A percentile compares a stretch with the other conserved stretches of the same genome.
These are phyloP conservation scores for Nephrocerus scutellatus DNA, from an alignment of 2,888 invertebrate species.

Conservation along the genomic window DNA sequence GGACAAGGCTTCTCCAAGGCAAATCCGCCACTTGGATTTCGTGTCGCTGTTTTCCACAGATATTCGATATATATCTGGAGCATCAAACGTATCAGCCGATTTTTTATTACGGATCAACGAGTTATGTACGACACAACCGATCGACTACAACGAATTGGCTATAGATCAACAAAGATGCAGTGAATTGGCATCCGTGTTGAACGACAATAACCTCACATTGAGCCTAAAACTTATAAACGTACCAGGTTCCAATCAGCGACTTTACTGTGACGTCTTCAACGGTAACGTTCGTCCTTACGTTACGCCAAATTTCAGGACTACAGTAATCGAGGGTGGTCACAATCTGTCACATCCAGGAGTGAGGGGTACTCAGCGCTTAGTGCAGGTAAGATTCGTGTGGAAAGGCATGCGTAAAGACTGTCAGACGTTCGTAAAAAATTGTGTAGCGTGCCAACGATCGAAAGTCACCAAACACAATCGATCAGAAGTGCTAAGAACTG, in stretches of 20 bases:
- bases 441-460: conserved; percentile 9
- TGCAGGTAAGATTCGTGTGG: conserved; percentile 8
- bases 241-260: conserved; percentile 5
- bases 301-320: conserved; percentile 6
- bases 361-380: conserved; percentile 1
- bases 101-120: conserved; percentile 3
- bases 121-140: neutral
- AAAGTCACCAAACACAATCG: conserved; percentile 9
- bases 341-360: conserved; percentile 8
- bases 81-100: conserved; percentile 6
- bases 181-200: neutral
- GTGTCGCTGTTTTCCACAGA: conserved; percentile 3
- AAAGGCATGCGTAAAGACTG: conserved; percentile 7
- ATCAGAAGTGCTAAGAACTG: neutral
- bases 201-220: neutral
- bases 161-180: neutral
- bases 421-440: conserved; percentile 1
- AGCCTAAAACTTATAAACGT: conserved; percentile 1
- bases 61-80: conserved; percentile 2
- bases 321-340: conserved; percentile 9
- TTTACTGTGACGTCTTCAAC: conserved; percentile 11
- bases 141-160: neutral
- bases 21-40: conserved; percentile 1
- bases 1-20: conserved; percentile 8
- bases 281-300: conserved; percentile 12